Percentiles rank a stretch among this genome's conserved stretches.
Conservation (phyloP, 2,797 vertebrate genomes). For the Ptychadena robeensis region DNA sequence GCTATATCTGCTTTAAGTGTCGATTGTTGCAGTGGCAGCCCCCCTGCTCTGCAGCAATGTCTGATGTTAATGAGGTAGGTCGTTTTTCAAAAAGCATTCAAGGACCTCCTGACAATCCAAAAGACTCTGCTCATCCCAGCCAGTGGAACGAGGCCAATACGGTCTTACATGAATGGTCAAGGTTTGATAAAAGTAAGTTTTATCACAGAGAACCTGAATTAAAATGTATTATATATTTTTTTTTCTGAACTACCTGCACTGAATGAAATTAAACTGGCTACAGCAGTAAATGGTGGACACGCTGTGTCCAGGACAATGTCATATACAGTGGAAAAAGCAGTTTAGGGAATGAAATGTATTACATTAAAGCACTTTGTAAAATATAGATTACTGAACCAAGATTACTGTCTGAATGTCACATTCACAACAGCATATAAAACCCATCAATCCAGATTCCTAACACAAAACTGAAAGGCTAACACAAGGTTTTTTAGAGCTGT, state of each 20-base stretch:
- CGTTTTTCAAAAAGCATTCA: conserved; percentile 53
- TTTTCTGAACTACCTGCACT: neutral
- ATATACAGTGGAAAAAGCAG: no score
- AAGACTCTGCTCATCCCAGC: conserved; percentile 59
- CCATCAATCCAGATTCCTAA: no score
- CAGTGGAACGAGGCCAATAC: conserved; percentile 58
- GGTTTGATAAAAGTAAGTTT: conserved; percentile 68
- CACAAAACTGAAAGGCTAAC: no score
- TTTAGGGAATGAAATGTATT: no score
- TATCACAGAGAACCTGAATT: neutral
- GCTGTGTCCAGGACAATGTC: no score
- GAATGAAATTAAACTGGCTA: no score
- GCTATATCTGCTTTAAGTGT: conserved; percentile 70
- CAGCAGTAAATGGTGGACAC: no score
- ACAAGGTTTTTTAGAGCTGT: no score
- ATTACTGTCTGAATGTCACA: no score
- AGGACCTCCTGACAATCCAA: conserved; percentile 57
- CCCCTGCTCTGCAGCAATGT: conserved; percentile 40
- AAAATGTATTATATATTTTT: neutral
- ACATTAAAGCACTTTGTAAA: no score
- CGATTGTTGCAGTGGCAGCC: conserved; percentile 58
- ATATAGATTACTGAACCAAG: no score
- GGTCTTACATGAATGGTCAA: conserved; percentile 49
- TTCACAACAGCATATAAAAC: no score
- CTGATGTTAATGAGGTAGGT: conserved; percentile 55